A percentile compares a stretch with the other conserved stretches of the same genome.
Conservation (phyloP, 2,888 invertebrate species). For the Drosophila incognita region DNA sequence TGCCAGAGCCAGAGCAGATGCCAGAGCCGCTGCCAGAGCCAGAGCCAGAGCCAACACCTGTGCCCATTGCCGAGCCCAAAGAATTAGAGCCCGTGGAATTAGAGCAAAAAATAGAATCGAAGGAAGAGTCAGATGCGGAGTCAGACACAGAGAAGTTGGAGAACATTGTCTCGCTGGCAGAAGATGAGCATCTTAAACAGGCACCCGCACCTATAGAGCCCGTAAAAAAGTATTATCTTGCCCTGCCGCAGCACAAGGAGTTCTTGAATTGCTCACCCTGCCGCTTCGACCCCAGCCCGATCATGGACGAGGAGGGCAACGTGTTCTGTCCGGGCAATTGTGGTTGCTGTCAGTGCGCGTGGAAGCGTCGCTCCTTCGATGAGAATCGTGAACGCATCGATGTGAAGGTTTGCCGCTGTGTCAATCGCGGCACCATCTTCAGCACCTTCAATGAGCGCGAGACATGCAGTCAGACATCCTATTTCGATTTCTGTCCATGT, state of each 20-base stretch:
- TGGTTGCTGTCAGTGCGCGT: slow-evolving; percentile 81
- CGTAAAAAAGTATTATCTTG: slow-evolving; percentile 58
- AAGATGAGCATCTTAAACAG: not conserved
- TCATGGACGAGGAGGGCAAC: slow-evolving; percentile 70
- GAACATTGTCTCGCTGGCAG: not conserved
- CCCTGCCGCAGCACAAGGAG: slow-evolving; percentile 78
- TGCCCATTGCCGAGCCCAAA: not conserved
- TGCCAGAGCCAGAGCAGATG: too few relatives aligned
- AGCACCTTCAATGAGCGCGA: slow-evolving; percentile 44
- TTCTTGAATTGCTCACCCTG: slow-evolving; percentile 76
- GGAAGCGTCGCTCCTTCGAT: slow-evolving; percentile 61
- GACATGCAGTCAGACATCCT: slow-evolving; percentile 61
- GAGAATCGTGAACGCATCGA: slow-evolving; percentile 61
- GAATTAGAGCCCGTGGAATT: not conserved
- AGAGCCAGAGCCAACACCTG: not conserved
- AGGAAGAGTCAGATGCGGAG: not conserved
- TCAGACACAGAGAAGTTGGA: not conserved
- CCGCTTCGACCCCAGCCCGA: slow-evolving; percentile 75
- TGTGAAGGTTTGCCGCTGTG: slow-evolving; percentile 79
- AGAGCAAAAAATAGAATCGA: not conserved
- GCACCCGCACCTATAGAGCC: not conserved
- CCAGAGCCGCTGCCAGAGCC: not conserved
- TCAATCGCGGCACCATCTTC: slow-evolving; percentile 69
- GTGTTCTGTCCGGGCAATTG: slow-evolving; percentile 81
- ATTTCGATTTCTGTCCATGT: slow-evolving; percentile 82